Evolutionary conservation across 1,140 invertebrate species (phyloP).

Genomic region (Hyposmocoma kahamanoa): DNA sequence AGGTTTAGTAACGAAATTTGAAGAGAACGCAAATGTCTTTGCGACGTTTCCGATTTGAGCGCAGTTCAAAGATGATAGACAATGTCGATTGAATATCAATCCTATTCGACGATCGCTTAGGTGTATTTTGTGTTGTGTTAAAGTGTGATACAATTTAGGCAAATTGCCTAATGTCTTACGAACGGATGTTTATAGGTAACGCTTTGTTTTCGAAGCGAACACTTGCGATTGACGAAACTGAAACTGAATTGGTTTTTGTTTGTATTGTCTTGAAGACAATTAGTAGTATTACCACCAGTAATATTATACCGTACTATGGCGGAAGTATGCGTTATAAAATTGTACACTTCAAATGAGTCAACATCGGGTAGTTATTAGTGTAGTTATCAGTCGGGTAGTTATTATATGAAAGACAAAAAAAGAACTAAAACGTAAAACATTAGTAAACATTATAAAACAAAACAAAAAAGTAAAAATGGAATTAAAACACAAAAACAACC

Average conservation of each 20-base stretch:
- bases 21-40: too few relatives aligned
- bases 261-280: neutral
- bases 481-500: too few relatives aligned
- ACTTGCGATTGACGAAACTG: neutral
- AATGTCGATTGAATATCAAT: conserved; percentile 38
- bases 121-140: neutral
- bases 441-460: too few relatives aligned
- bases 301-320: too few relatives aligned
- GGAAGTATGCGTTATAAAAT: too few relatives aligned
- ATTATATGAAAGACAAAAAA: too few relatives aligned
- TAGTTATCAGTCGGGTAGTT: too few relatives aligned
- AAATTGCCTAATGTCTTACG: conserved; percentile 58
- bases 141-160: conserved; percentile 38
- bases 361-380: neutral
- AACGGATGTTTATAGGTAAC: conserved; percentile 42
- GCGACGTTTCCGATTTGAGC: too few relatives aligned
- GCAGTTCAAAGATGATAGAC: conserved; percentile 19
- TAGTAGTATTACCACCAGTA: neutral
- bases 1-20: too few relatives aligned
- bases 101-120: conserved; percentile 23
- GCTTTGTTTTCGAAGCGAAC: conserved; percentile 38
- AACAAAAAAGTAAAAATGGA: too few relatives aligned
- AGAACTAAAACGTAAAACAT: too few relatives aligned
- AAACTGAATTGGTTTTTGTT: neutral
- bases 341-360: too few relatives aligned